A percentile compares a stretch with the other conserved stretches of the same genome.
Evolutionary conservation across 2,888 invertebrate species (phyloP).

Genomic region (Iselma pallidipennis): DNA sequence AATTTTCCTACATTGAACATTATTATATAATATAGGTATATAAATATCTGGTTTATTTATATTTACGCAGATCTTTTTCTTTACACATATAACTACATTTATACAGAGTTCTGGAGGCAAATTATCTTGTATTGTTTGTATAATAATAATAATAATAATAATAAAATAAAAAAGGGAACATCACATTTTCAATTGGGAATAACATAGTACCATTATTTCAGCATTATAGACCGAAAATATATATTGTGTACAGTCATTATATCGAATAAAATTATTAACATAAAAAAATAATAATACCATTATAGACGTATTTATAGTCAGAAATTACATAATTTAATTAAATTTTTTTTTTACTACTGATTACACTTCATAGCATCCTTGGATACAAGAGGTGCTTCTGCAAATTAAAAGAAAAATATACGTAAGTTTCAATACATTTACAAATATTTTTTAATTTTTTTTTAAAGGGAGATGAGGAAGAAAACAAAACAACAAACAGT

Average conservation of each 20-base stretch:
- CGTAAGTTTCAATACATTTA: slow-evolving; percentile 21
- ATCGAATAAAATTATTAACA: neutral
- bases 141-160: too few relatives aligned
- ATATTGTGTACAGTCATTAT: neutral
- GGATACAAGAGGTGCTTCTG: slow-evolving; percentile 52
- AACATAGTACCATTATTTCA: slow-evolving; percentile 2
- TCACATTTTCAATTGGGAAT: slow-evolving; percentile 2
- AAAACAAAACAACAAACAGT: slow-evolving; percentile 24
- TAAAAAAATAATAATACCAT: neutral
- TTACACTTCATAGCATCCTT: slow-evolving; percentile 46
- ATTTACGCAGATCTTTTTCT: slow-evolving; percentile 33
- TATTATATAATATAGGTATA: slow-evolving; percentile 29
- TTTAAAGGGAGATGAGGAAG: slow-evolving; percentile 16
- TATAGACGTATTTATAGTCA: neutral
- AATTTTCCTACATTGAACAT: slow-evolving; percentile 45
- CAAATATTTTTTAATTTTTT: neutral
- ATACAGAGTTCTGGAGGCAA: slow-evolving; percentile 16
- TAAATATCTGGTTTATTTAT: slow-evolving; percentile 37
- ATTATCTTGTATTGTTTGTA: neutral
- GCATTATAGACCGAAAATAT: neutral
- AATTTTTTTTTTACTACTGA: slow-evolving; percentile 19
- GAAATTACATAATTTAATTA: neutral
- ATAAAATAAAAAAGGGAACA: neutral
- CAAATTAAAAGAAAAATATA: slow-evolving; percentile 46
- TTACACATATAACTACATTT: slow-evolving; percentile 39